phyloP scores from a whole-genome alignment of 2,113 vertebrate species.

The Leiothrix lutea region DNA sequence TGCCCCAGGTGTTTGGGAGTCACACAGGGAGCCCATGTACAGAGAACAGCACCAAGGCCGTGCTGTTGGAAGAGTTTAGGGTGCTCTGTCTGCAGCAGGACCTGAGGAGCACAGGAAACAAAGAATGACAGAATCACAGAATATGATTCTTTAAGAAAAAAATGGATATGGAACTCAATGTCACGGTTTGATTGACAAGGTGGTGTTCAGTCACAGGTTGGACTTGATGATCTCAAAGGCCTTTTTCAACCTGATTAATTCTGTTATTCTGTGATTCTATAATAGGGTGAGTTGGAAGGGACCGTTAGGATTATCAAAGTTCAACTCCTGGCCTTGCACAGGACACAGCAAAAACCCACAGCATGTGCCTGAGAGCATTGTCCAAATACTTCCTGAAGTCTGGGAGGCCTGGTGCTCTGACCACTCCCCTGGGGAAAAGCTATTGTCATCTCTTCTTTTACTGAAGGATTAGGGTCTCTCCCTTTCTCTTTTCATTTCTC shows the following conservation, averaged over 20 bases:
- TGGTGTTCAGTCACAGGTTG: background rate
- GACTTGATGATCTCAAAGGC: background rate
- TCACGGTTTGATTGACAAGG: background rate
- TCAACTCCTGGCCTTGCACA: background rate
- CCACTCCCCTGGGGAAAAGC: background rate
- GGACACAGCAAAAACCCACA: background rate
- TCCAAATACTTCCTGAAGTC: background rate
- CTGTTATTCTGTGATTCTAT: background rate
- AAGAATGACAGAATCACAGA: background rate
- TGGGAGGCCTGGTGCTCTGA: background rate
- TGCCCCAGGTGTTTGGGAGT: background rate
- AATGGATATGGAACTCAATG: background rate
- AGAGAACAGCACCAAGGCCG: rapidly evolving
- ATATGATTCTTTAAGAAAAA: background rate
- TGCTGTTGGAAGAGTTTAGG: background rate
- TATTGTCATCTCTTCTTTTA: background rate
- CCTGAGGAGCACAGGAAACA: background rate
- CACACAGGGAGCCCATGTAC: background rate
- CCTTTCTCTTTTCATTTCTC: background rate
- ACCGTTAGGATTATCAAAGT: background rate
- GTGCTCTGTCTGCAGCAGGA: background rate
- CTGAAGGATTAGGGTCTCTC: background rate
- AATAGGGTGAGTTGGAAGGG: background rate
- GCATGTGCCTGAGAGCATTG: background rate
- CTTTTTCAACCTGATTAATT: background rate